Conservation (phyloP, 2,797 vertebrate genomes). For the Enteromius trimaculatus region DNA sequence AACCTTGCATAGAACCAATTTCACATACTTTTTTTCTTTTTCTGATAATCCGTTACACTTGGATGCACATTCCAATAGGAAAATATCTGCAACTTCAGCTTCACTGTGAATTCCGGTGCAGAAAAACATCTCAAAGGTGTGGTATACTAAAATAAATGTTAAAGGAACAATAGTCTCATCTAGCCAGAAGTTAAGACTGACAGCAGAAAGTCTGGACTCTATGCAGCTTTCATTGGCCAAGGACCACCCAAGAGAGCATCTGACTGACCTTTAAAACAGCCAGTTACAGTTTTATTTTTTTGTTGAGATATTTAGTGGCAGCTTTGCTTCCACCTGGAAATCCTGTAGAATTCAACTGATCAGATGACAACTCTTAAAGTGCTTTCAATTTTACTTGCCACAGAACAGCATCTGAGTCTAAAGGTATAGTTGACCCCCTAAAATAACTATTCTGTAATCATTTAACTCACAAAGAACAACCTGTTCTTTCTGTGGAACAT, state of each 20-base stretch:
- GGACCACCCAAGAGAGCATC: neutral
- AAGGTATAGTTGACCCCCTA: too few species aligned
- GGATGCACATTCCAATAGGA: neutral
- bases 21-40: neutral
- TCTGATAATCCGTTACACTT: neutral
- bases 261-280: neutral
- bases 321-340: neutral
- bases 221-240: neutral
- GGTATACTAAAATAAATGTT: neutral
- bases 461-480: too few species aligned
- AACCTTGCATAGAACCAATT: neutral
- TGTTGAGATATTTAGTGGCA: neutral
- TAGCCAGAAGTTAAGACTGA: neutral
- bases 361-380: neutral
- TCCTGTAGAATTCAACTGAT: neutral
- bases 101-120: neutral
- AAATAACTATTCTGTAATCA: too few species aligned
- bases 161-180: neutral
- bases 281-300: neutral
- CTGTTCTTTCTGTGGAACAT: neutral
- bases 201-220: neutral
- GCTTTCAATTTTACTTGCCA: neutral
- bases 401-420: too few species aligned
- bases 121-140: neutral
- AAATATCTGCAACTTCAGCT: neutral